Base-by-base conservation (phyloP, 2,888 invertebrate species). In the Ornithoptera priamus region DNA sequence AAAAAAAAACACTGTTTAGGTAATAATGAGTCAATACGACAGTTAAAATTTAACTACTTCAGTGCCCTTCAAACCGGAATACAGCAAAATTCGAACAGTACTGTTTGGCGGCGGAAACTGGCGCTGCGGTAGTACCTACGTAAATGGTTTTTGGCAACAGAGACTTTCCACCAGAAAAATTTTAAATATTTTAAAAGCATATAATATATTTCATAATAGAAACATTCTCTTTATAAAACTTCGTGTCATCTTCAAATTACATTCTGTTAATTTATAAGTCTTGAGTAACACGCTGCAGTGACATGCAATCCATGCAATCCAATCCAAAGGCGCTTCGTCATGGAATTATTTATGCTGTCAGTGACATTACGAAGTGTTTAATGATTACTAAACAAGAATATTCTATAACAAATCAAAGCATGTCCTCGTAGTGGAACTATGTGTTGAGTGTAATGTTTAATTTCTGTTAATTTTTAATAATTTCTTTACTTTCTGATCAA, bases 291-390 rank as follows among this genome's bases (percentile, higher is more conserved):
- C 30, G n/a, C 50, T 60, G 50, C 53, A 39, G 20, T 53, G 20
- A 24, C 65, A 60, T 65, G 65, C 65, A 60, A 62, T 61, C 3
- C 50, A 22, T 53, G 39, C 24, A 58, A 62, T 36, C 58, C 62
- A 70, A 24, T 22, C 22, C 36, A 39, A 36, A 42, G 22, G 36
- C 20, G 36, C 66, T 60, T 7, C 22, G 69, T 59, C 58, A 62
- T 59, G 3, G 22, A 59, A 42, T 62, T 30, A 42, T 18, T 59
- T 42, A 57, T 42, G 39, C 22, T 42, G 36, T n/a, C 69, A 42
- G 30, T 62, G 58, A 57, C 42, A 42, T 20, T 20, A 24, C 42
- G 56, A 61, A 53, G 60, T 22, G 65, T 46, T 56, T 57, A 30
- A 61, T 61, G 65, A 60, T 69, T 56, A 57, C 22, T 58, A 58